A percentile compares a stretch with the other conserved stretches of the same genome.
phyloP scores from a whole-genome alignment of 2,888 invertebrate genomes.

The Dascillus cervinus region DNA sequence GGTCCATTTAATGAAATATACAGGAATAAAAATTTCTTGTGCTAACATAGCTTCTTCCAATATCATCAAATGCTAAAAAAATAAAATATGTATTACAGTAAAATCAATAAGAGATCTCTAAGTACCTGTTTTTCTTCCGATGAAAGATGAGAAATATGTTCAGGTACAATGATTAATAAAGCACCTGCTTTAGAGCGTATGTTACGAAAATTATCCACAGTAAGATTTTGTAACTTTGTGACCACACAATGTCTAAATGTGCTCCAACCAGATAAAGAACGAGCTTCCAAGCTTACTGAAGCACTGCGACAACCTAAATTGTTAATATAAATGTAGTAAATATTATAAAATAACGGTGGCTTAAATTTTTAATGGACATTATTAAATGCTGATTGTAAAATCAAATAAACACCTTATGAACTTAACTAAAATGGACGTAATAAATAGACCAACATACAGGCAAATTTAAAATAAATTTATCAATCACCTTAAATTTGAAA shows the following conservation, averaged over 20 bases:
- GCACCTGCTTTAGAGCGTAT: constrained; percentile 77
- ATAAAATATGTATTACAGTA: too few relatives aligned
- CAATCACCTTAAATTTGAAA: too few relatives aligned
- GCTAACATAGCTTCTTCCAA: constrained; percentile 77
- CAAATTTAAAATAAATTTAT: too few relatives aligned
- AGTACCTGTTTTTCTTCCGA: constrained; percentile 62
- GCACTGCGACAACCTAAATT: constrained; percentile 76
- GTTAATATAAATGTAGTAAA: too few relatives aligned
- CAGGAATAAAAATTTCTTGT: constrained; percentile 74
- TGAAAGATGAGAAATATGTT: constrained; percentile 57
- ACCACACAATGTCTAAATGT: constrained; percentile 87
- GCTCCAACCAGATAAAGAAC: constrained; percentile 75
- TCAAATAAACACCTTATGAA: background rate
- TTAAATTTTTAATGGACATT: too few relatives aligned
- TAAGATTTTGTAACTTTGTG: constrained; percentile 70
- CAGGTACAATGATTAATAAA: constrained; percentile 74
- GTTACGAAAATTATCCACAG: constrained; percentile 67
- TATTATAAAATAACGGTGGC: background rate
- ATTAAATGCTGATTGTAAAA: background rate
- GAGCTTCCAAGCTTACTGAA: constrained; percentile 80
- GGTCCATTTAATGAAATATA: constrained; percentile 79
- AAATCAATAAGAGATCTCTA: background rate
- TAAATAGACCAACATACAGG: background rate
- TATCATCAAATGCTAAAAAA: constrained; percentile 58
- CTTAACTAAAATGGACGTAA: background rate